Conservation (phyloP, 1,140 invertebrate species). For the Leptinotarsa texana region DNA sequence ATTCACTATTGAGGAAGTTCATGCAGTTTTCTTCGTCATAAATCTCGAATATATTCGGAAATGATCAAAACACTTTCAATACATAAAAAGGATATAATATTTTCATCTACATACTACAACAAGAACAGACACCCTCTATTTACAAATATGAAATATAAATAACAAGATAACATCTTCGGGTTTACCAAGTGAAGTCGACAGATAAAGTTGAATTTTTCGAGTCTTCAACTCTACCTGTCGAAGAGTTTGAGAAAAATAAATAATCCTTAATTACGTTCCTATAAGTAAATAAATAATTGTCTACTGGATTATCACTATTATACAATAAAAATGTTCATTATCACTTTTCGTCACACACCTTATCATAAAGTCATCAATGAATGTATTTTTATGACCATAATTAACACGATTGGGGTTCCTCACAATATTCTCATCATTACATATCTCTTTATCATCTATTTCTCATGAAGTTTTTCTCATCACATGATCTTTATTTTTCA, state of each 20-base stretch:
- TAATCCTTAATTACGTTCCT: not conserved
- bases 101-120: slow-evolving; percentile 20
- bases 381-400: too few species aligned
- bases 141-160: slow-evolving; percentile 35
- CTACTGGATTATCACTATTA: not conserved
- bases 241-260: slow-evolving; percentile 27
- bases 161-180: slow-evolving; percentile 30
- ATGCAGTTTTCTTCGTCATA: too few species aligned
- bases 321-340: not conserved
- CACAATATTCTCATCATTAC: too few species aligned
- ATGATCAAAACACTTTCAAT: too few species aligned
- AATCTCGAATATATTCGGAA: too few species aligned
- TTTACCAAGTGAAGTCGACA: slow-evolving; percentile 27
- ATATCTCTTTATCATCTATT: too few species aligned
- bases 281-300: slow-evolving; percentile 8
- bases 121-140: slow-evolving; percentile 34
- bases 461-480: too few species aligned
- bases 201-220: slow-evolving; percentile 29
- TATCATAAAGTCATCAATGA: not conserved
- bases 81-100: not conserved
- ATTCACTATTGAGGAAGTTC: too few species aligned
- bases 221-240: slow-evolving; percentile 34
- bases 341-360: slow-evolving; percentile 12
- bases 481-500: too few species aligned
- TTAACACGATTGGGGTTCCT: too few species aligned